phyloP scores from a whole-genome alignment of 2,113 vertebrate species.

The Hydropotes inermis region DNA sequence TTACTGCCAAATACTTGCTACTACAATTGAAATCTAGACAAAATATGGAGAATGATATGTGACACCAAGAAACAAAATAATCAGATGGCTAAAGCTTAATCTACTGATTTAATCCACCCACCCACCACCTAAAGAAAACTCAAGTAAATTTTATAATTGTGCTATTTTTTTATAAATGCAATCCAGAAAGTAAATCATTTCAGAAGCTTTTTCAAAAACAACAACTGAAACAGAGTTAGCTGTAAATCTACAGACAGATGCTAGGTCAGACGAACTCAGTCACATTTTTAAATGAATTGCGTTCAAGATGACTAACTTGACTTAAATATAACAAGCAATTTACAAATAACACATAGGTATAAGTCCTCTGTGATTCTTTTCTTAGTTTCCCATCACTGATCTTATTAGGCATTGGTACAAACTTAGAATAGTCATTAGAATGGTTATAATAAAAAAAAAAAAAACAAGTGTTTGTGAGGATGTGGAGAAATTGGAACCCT shows the following conservation, averaged over 20 bases:
- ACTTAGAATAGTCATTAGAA: not conserved
- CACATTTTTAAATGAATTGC: slow-evolving; percentile 17
- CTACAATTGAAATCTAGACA: slow-evolving; percentile 1
- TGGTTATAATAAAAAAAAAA: not conserved
- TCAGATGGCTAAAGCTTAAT: not conserved
- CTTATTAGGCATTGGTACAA: not conserved
- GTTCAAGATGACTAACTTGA: slow-evolving; percentile 6
- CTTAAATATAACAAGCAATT: slow-evolving; percentile 16
- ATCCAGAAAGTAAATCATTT: not conserved
- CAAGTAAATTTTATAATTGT: not conserved
- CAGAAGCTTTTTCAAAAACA: not conserved
- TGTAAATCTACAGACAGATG: slow-evolving; percentile 14
- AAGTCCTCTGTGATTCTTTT: not conserved
- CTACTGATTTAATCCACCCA: not conserved
- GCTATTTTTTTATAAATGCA: slow-evolving; percentile 14
- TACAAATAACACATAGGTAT: not conserved
- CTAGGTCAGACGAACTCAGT: not conserved
- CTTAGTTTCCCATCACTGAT: not conserved
- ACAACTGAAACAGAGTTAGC: slow-evolving; percentile 10
- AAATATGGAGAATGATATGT: not conserved
- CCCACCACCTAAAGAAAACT: not conserved
- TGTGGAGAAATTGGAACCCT: not conserved
- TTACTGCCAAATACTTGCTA: not conserved
- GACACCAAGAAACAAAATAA: not conserved
- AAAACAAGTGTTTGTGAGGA: not conserved